Percentiles rank a stretch among this genome's conserved stretches.
phyloP scores from a whole-genome alignment of 2,797 vertebrate genomes.

The Chiroxiphia lanceolata region DNA sequence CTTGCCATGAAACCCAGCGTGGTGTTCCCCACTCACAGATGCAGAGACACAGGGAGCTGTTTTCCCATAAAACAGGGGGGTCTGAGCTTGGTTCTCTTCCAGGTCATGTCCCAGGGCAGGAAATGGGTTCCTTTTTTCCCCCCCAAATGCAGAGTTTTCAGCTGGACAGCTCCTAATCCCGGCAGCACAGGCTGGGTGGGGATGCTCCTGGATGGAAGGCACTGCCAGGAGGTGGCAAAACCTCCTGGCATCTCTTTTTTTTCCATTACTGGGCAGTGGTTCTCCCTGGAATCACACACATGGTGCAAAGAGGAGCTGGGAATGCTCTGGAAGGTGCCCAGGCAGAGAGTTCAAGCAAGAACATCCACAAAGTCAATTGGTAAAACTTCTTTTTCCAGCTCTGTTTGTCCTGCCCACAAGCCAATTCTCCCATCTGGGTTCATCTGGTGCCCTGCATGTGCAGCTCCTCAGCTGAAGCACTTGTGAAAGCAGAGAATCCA shows the following conservation, averaged over 20 bases:
- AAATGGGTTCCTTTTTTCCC: background rate
- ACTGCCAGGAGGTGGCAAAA: background rate
- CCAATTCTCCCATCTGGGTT: background rate
- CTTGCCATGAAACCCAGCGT: background rate
- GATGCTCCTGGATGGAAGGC: background rate
- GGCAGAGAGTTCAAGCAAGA: background rate
- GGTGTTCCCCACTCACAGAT: background rate
- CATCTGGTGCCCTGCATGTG: background rate
- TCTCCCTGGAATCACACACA: background rate
- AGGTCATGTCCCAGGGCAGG: background rate
- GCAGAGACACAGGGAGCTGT: background rate
- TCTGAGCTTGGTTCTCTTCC: background rate
- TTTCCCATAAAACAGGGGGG: background rate
- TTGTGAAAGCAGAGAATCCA: background rate
- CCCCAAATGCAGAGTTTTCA: background rate
- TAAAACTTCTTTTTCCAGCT: background rate
- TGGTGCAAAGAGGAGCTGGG: background rate
- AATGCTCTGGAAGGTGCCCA: background rate
- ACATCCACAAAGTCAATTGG: background rate
- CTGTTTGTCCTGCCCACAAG: background rate
- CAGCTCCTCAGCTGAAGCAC: background rate
- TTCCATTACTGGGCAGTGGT: background rate
- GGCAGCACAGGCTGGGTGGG: background rate
- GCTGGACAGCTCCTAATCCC: background rate
- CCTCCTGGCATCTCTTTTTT: background rate